Base-by-base conservation (phyloP, 2,797 vertebrate species). In the Mormyrus proboscirostris region DNA sequence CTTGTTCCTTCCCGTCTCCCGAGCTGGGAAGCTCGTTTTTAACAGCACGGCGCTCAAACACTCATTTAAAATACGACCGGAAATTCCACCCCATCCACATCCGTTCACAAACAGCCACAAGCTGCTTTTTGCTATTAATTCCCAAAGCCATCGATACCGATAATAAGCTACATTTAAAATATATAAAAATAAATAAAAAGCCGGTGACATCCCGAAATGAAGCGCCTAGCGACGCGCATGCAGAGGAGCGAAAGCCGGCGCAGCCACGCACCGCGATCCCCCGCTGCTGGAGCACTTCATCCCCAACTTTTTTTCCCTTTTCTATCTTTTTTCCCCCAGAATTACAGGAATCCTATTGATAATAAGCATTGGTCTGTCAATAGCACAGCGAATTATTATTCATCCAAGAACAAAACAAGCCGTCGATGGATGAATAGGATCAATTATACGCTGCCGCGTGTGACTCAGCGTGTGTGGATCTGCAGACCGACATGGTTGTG, bases 311-410 rank as follows among this genome's bases (percentile, higher is more conserved):
- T n/a, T 8, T 3, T 6, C 93, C 90, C 91, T 86, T 83, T 94
- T 94, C 94, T 91, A 92, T 92, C 93, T 91, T 92, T 92, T 90
- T 92, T 93, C 92, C 92, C 92, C 92, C 93, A 90, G 90, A 91
- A 92, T 91, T 91, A 44, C 91, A 47, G 73, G 49, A 53, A 49
- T 73, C 69, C 65, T 76, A 33, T 88, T 79, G 88, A 79, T 51
- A 76, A 76, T 51, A 79, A 79, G 65, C 44, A 41, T 53, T 16
- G 4, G 49, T 55, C 25, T 79, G 47, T 79, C 65, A 88, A 38
- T 88, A 79, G 22, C 44, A 49, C 88, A 53, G 88, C 38, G 76
- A 88, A 79, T 53, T 88, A 44, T 88, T 88, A 88, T 38, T 79
- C 69, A 88, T 10, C 49, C 44, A 9, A 51, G 65, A 88, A 88